These are phyloP conservation scores for Gymnoscopelus microlampas DNA, from an alignment of 2,797 vertebrate genomes.

Conservation along the genomic window DNA sequence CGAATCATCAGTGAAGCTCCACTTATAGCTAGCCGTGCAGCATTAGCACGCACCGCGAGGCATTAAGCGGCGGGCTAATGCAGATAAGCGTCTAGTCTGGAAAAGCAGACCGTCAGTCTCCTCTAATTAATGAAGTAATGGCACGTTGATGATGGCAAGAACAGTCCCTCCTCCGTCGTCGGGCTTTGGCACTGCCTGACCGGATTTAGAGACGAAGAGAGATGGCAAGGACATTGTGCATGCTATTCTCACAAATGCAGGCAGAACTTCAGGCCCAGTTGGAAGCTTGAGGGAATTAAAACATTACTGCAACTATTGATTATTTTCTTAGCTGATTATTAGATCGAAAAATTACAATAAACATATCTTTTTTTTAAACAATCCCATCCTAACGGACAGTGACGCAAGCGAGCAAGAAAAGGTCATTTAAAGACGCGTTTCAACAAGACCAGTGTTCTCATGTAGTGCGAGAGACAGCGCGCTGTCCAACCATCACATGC, in stretches of 20 bases:
- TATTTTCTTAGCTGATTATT: too few relatives aligned
- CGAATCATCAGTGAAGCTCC: slow-evolving; percentile 55
- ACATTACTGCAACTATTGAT: not conserved
- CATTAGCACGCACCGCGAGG: slow-evolving; percentile 50
- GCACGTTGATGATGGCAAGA: slow-evolving; percentile 36
- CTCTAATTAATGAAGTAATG: slow-evolving; percentile 56
- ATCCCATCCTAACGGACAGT: too few relatives aligned
- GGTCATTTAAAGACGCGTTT: too few relatives aligned
- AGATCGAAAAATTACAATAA: too few relatives aligned
- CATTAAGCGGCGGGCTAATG: slow-evolving; percentile 53
- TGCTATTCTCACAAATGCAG: not conserved
- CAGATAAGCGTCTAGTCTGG: slow-evolving; percentile 41
- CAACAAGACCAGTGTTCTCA: too few relatives aligned
- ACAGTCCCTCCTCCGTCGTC: slow-evolving; percentile 27
- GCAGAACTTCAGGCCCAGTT: not conserved
- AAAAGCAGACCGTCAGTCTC: slow-evolving; percentile 20
- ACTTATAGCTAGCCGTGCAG: slow-evolving; percentile 51
- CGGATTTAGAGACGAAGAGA: slow-evolving; percentile 28
- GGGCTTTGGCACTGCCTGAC: slow-evolving; percentile 11
- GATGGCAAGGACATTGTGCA: slow-evolving; percentile 7
- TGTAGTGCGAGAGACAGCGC: too few relatives aligned
- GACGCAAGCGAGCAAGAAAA: too few relatives aligned
- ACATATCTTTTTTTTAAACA: too few relatives aligned
- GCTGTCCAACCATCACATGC: too few relatives aligned
- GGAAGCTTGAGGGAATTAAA: slow-evolving; percentile 11